Evolutionary conservation across 2,888 invertebrate genomes (phyloP), one percentile per base, ranked within the genome.

Genomic region (Ophion ellenae): DNA sequence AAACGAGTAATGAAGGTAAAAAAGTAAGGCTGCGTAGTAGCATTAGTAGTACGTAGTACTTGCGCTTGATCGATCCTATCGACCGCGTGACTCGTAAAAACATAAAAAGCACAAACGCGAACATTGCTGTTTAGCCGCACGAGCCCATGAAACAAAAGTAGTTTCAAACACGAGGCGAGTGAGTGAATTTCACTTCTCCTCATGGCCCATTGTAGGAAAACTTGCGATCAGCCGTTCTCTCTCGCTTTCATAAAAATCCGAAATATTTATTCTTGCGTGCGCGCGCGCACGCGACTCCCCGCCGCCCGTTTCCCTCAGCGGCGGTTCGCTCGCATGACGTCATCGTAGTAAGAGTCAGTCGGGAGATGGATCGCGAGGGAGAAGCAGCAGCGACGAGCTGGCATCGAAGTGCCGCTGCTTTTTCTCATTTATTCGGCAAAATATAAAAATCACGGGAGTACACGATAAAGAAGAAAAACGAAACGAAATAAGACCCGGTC

Each of bases 51-150:
- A 40, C 45, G 76, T 64, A 57, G 59, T 36, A 59, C 70, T 77
- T 59, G 71, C 64, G 83, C 32, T 64, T 59, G 83, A 88, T 88
- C 88, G 88, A 88, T 86, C 83, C 83, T 81, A 86, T 87, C 84
- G 86, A 86, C 80, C 63, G 40, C 70, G 53, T 17, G 53, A 45
- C 64, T 71, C 59, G 64, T 64, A 28, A 79, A 67, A 36, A 59
- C 5, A 36, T 7, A 59, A 67, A 45, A 69, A 61, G 32, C 47
- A 28, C 6, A 67, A 70, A 67, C 45, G 17, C 36, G 47, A 28
- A 66, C 17, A 64, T 45, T 24, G 20, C 47, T 79, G 66, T 64
- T 40, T 36, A 20, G 36, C 20, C 61, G 4, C 7, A 61, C 24
- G 32, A 20, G 47, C 53, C 10, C 63, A 71, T 4, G 24, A 36